These are phyloP conservation scores for Halocynthia roretzi DNA, from an alignment of 23 tunicate genomes.

Conservation along the genomic window DNA sequence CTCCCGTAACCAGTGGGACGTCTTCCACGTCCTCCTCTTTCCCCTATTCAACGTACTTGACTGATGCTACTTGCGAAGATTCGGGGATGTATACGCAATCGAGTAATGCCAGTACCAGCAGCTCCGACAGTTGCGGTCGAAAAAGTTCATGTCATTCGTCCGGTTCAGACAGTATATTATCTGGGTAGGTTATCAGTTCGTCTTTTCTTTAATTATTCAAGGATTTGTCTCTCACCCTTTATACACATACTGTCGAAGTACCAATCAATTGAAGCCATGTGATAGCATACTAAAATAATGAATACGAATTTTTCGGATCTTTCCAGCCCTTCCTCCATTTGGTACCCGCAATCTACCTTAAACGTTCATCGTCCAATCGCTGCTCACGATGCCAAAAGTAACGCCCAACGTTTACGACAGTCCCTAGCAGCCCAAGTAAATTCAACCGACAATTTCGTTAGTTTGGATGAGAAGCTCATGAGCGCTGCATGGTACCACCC, in stretches of 20 bases:
- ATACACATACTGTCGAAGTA: no score
- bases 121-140: neutral
- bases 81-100: conserved; percentile 14
- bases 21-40: conserved; percentile 1
- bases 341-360: neutral
- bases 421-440: conserved; percentile 1
- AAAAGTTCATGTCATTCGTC: neutral
- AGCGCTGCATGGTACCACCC: conserved; percentile 11
- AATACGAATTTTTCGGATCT: no score
- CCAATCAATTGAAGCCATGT: no score
- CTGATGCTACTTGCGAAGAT: neutral
- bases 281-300: no score
- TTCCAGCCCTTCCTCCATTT: neutral
- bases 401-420: neutral
- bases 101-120: conserved; percentile 10
- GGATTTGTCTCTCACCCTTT: no score
- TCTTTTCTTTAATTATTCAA: no score
- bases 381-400: neutral
- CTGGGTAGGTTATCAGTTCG: no score
- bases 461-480: conserved; percentile 1
- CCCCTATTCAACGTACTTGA: neutral
- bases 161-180: no score
- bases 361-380: neutral
- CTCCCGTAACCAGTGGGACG: neutral
- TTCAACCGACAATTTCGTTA: conserved; percentile 9